Conservation (phyloP, 2,113 vertebrate species). For the Oreochromis aureus region DNA sequence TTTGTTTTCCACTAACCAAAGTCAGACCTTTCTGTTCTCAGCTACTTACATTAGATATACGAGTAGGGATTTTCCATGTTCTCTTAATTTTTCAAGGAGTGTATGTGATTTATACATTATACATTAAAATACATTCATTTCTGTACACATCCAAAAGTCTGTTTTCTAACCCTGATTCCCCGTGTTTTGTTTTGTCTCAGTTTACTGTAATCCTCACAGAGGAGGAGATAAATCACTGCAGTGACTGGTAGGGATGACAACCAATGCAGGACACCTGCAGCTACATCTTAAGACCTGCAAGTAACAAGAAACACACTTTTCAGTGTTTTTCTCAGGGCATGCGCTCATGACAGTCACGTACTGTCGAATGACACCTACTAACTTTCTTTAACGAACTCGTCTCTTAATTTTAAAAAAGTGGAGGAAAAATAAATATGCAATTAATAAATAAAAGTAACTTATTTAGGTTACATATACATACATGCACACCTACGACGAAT, state of each 20-base stretch:
- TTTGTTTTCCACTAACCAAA: neutral
- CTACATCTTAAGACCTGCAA: neutral
- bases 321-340: neutral
- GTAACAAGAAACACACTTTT: neutral
- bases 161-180: neutral
- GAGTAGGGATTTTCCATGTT: neutral
- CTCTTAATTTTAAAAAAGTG: neutral
- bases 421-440: neutral
- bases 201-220: neutral
- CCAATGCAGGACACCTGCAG: neutral
- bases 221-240: neutral
- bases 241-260: neutral
- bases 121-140: neutral
- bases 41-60: neutral
- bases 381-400: accelerated
- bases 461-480: neutral
- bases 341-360: neutral
- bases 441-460: neutral
- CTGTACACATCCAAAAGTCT: neutral
- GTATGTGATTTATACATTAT: neutral
- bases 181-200: neutral
- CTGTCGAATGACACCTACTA: neutral
- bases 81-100: neutral
- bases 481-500: accelerated
- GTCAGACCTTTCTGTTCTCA: neutral